Evolutionary conservation across 2,113 vertebrate genomes (phyloP).

Genomic region (Aix galericulata): DNA sequence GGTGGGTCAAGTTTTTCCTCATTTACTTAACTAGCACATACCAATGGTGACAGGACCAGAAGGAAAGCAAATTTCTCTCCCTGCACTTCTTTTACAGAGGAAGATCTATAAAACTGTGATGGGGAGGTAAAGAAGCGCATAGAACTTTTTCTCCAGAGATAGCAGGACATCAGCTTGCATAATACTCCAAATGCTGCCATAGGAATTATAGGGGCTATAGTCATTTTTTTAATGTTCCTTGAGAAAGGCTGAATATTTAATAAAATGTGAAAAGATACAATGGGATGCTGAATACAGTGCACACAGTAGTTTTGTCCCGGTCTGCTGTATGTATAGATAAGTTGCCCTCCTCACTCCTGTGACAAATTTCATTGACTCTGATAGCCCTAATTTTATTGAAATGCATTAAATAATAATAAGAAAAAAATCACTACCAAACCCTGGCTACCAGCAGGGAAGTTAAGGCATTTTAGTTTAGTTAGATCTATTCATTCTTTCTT

Average conservation of each 20-base stretch:
- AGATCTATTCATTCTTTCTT: background rate
- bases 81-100: background rate
- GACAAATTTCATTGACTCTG: background rate
- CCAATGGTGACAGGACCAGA: background rate
- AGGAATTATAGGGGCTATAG: background rate
- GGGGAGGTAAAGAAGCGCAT: background rate
- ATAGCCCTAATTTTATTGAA: background rate
- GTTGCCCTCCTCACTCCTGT: background rate
- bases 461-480: slow-evolving; percentile 1
- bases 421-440: background rate
- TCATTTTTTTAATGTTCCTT: no score
- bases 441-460: background rate
- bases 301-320: background rate
- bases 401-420: background rate
- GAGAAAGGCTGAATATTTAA: background rate
- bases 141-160: background rate
- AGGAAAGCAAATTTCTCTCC: background rate
- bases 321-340: accelerated
- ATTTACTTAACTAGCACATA: background rate
- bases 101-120: background rate
- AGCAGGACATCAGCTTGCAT: background rate
- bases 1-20: background rate
- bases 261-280: background rate
- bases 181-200: background rate
- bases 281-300: background rate